These are phyloP conservation scores for Cyclophora punctaria DNA, from an alignment of 2,888 invertebrate genomes.

Conservation along the genomic window DNA sequence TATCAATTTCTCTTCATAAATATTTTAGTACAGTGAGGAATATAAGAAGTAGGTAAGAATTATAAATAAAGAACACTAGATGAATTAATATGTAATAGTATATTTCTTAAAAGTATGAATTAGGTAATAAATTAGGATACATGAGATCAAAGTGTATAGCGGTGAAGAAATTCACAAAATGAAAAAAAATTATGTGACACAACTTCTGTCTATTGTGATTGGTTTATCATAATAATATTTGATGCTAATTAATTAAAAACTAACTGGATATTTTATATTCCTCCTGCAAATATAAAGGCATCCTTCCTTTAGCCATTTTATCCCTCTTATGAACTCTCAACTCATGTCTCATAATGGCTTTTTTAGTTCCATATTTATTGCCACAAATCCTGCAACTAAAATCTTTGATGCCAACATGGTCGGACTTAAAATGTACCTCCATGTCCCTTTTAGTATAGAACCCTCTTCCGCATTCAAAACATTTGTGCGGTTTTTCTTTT, in stretches of 20 bases:
- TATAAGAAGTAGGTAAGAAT: no score
- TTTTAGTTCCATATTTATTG: constrained; percentile 47
- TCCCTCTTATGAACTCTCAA: constrained; percentile 48
- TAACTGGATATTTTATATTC: constrained; percentile 25
- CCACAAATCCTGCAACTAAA: constrained; percentile 41
- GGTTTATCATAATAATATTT: no score
- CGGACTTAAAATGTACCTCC: constrained; percentile 41
- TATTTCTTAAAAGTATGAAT: no score
- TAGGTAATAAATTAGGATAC: neutral
- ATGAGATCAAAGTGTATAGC: neutral
- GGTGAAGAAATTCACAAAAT: neutral
- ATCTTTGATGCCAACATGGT: constrained; percentile 47
- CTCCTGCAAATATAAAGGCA: constrained; percentile 49
- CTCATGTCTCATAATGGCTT: constrained; percentile 50
- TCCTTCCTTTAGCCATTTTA: constrained; percentile 47
- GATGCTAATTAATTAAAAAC: no score
- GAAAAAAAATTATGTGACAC: no score
- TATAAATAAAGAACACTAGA: no score
- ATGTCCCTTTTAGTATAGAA: constrained; percentile 44
- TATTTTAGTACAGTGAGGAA: no score
- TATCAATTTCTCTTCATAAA: no score
- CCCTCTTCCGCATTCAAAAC: constrained; percentile 40
- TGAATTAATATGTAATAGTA: no score
- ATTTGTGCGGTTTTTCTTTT: constrained; percentile 42
- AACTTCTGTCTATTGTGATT: no score